Base-by-base conservation (phyloP, 2,888 invertebrate genomes). In the Cataglyphis altisquamis region DNA sequence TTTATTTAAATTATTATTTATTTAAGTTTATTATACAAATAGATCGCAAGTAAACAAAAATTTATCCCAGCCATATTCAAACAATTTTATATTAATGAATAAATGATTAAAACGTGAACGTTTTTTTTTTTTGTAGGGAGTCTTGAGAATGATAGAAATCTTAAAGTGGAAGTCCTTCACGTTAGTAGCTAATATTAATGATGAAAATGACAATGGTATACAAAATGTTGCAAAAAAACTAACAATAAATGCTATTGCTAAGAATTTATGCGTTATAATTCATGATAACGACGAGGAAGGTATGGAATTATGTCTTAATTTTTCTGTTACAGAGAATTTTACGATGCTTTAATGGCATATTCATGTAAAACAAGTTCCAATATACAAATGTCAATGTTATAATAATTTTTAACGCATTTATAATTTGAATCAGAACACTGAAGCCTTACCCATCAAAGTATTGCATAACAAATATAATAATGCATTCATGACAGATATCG, bases 101-200 rank as follows among this genome's bases (percentile, higher is more conserved):
- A 4, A 29, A 32, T 68, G 6, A 68, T 68, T 67, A 12, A 48
- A 45, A 29, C 3, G 3, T 25, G 10, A 36, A 12, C 48, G 8
- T 39, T 25, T 45, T 74, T 63, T 73, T 62, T 25, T 25, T 72
- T 86, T 78, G 9, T 84, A 94, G 94, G 94, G 91, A 18, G 88
- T 93, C n/a, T 63, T 94, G 45, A 92, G 91, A 81, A 85, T 94
- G 25, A 83, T 94, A 15, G 88, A 93, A 36, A 87, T 90, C 29
- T 83, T 95, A 8, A 93, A 92, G 67, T 95, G 95, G 95, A 94
- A 94, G 70, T 92, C 93, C 32, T 94, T 94, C 83, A 91, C 93
- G 8, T 84, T 94, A 41, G 88, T 92, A 6, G 90, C 91, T 12
- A 87, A 92, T 67, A 84, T 87, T 1, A 91, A 93, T 41, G 92